Base-by-base conservation (phyloP, 2,113 vertebrate genomes). In the Rhynchomys soricoides region DNA sequence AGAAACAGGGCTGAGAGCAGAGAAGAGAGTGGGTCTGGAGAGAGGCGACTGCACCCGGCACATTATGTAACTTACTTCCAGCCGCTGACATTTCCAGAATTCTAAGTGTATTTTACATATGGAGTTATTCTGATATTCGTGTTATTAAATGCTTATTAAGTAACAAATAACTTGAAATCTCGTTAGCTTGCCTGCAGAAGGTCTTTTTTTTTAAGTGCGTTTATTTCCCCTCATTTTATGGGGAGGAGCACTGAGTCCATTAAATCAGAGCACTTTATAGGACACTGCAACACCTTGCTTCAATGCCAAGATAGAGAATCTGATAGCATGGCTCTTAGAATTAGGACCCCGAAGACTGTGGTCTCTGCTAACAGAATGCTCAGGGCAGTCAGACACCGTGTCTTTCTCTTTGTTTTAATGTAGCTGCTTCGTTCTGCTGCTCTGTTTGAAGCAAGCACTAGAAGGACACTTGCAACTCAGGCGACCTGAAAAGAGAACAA, bases 141-240 rank as follows among this genome's bases (percentile, higher is more conserved):
- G 86, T 75, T 93, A 93, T 89, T 96, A 96, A 97, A 91, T 96
- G 59, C 45, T 91, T 94, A 93, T 66, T 94, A 97, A 96, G 94
- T 92, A 97, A 82, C 43, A 96, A 95, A 96, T 89, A 96, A 77
- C 78, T 91, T 96, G 89, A 97, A 94, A 95, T 96, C 94, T 96
- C 94, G 94, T 97, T 96, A 96, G 89, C 59, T 87, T 73, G 77
- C 45, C 29, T 55, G 21, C 74, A 48, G 55, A 77, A 10, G 1
- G 34, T 83, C 40, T 43, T n/a, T 78, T 64, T 34, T 62, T 75
- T 31, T 50, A 15, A 89, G 75, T 95, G 89, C 96, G 94, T 82
- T 79, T 93, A 97, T 96, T 97, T 91, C 86, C 97, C 77, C 62
- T 96, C n/a, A 79, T 96, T 97, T 96, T 96, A 97, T 96, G 77